Conservation (phyloP, 1,140 invertebrate species). For the Halictus rubicundus region DNA sequence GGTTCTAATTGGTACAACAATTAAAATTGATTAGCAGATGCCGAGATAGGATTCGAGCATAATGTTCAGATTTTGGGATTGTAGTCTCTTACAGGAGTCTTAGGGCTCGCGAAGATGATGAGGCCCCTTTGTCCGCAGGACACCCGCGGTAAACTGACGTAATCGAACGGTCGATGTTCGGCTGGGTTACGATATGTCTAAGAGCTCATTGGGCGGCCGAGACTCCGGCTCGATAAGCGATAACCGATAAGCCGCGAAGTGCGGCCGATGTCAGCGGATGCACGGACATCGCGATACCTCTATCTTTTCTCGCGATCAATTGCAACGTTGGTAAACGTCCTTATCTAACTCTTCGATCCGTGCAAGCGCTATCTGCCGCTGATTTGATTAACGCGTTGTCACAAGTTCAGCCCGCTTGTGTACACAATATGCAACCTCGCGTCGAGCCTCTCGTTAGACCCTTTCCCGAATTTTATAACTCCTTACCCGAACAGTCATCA, state of each 20-base stretch:
- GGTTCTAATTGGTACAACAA: no score
- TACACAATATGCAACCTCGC: background rate
- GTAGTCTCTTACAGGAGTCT: no score
- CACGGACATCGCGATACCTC: conserved; percentile 38
- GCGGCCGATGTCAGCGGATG: conserved; percentile 39
- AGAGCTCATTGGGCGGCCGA: conserved; percentile 39
- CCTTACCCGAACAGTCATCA: no score
- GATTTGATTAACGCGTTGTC: conserved; percentile 11
- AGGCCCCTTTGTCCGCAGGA: conserved; percentile 44
- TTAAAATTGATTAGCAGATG: no score
- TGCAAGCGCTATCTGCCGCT: background rate
- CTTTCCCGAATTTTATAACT: no score
- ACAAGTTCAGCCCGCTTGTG: background rate
- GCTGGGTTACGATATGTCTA: conserved; percentile 48
- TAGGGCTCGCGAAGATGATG: no score
- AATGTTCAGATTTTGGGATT: no score
- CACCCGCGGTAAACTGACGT: conserved; percentile 50
- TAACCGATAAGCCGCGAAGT: conserved; percentile 52
- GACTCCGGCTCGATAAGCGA: conserved; percentile 43
- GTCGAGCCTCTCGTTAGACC: background rate
- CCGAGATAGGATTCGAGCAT: no score
- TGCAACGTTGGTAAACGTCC: conserved; percentile 47
- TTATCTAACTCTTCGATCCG: conserved; percentile 35
- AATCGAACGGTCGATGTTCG: conserved; percentile 58
- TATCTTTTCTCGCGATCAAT: conserved; percentile 46